Percentiles rank a stretch among this genome's conserved stretches.
These are phyloP conservation scores for Formica aserva DNA, from an alignment of 2,888 invertebrate genomes.

Conservation along the genomic window DNA sequence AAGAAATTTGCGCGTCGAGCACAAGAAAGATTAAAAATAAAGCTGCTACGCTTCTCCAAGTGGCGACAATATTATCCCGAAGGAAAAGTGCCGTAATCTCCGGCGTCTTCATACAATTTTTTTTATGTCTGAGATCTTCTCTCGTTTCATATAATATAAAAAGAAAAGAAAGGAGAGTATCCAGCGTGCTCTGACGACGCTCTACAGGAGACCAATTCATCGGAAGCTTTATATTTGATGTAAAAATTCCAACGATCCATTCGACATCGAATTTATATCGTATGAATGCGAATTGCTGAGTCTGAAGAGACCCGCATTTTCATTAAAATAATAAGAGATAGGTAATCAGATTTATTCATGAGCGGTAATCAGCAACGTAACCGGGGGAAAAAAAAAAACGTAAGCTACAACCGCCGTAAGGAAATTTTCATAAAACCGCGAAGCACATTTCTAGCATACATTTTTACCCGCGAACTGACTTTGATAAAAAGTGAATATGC, in stretches of 20 bases:
- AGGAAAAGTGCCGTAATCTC: constrained; percentile 44
- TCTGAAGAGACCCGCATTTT: neutral
- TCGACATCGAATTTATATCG: constrained; percentile 44
- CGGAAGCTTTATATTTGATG: constrained; percentile 28
- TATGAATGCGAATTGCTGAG: constrained; percentile 32
- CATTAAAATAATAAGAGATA: constrained; percentile 50
- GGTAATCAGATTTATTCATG: constrained; percentile 49
- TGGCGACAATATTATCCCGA: constrained; percentile 39
- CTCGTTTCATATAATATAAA: neutral
- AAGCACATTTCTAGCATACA: neutral
- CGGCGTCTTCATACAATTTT: constrained; percentile 27
- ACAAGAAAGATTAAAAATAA: constrained; percentile 30
- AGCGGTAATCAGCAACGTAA: constrained; percentile 21
- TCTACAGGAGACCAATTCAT: constrained; percentile 16
- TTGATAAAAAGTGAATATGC: constrained; percentile 26
- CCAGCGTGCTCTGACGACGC: constrained; percentile 14
- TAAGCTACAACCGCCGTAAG: neutral
- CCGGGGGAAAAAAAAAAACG: neutral
- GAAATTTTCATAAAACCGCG: constrained; percentile 13
- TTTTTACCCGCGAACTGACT: constrained; percentile 4
- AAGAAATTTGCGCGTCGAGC: constrained; percentile 23
- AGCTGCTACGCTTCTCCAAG: constrained; percentile 18
- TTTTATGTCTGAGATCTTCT: constrained; percentile 21
- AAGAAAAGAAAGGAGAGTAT: neutral
- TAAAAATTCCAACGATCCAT: constrained; percentile 47